Evolutionary conservation across 1,140 invertebrate genomes (phyloP).

Genomic region (Gryllus bimaculatus): DNA sequence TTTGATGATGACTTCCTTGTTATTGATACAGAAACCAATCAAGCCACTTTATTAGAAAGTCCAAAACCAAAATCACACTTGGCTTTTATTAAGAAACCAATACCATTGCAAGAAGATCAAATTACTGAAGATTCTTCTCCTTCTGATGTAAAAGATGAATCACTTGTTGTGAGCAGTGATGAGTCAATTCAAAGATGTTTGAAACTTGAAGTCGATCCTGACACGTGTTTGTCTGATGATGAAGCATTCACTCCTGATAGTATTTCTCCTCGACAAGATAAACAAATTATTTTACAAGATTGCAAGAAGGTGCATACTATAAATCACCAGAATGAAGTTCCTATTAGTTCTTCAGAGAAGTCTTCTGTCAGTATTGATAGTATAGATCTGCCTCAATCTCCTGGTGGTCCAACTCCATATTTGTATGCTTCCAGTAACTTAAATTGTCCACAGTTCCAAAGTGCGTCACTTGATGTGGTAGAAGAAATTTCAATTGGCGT

Average conservation of each 20-base stretch:
- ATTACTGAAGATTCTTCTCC: not conserved
- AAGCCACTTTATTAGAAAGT: slow-evolving; percentile 40
- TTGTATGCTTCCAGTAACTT: too few species aligned
- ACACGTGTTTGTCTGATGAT: slow-evolving; percentile 5
- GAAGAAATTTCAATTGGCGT: slow-evolving; percentile 23
- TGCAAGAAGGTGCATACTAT: slow-evolving; percentile 14
- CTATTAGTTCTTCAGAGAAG: slow-evolving; percentile 19
- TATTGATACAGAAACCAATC: slow-evolving; percentile 44
- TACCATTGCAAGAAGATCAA: not conserved
- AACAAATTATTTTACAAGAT: slow-evolving; percentile 12
- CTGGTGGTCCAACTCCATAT: not conserved
- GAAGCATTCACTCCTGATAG: slow-evolving; percentile 26
- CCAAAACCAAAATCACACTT: slow-evolving; percentile 26
- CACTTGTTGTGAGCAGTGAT: slow-evolving; percentile 21
- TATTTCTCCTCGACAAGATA: slow-evolving; percentile 22
- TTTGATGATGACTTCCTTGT: slow-evolving; percentile 42
- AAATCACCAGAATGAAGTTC: not conserved
- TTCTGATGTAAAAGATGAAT: not conserved
- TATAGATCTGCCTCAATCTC: not conserved
- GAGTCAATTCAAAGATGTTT: slow-evolving; percentile 21
- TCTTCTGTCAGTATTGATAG: slow-evolving; percentile 6
- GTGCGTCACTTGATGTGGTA: slow-evolving; percentile 21
- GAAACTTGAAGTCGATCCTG: slow-evolving; percentile 29
- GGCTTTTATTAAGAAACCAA: slow-evolving; percentile 23
- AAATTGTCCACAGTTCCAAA: not conserved